phyloP scores from a whole-genome alignment of 2,113 vertebrate species.

The Myotis lucifugus region DNA sequence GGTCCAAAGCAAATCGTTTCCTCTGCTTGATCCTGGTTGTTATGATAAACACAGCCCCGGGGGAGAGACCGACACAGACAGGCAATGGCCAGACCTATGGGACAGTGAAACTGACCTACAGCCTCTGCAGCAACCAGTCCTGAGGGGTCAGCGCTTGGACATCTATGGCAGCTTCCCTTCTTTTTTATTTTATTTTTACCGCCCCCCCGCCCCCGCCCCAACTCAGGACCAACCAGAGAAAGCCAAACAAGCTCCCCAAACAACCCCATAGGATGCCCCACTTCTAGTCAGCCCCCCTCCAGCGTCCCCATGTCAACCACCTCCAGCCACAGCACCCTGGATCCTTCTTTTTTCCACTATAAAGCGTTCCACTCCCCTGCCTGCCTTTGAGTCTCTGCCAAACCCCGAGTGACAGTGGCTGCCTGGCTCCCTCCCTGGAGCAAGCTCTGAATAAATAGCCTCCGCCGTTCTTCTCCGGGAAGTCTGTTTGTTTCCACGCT shows the following conservation, averaged over 20 bases:
- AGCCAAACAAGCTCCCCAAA: not conserved
- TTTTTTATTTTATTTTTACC: not conserved
- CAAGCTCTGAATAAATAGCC: not conserved
- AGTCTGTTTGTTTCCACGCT: constrained; percentile 49
- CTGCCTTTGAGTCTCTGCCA: constrained; percentile 3
- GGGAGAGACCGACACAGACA: not conserved
- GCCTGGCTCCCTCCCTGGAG: not conserved
- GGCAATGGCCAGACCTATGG: not conserved
- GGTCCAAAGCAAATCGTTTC: not conserved
- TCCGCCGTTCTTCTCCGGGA: not conserved
- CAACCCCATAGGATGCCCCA: not conserved
- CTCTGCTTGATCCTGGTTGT: constrained; percentile 33
- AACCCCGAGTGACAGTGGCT: not conserved
- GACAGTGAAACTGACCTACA: not conserved
- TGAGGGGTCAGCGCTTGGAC: not conserved
- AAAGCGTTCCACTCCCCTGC: not conserved
- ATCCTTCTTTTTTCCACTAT: not conserved
- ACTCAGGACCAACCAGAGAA: not conserved
- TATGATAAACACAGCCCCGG: not conserved
- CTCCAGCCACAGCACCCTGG: not conserved
- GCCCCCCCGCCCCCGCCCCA: fast-evolving
- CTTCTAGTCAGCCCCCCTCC: not conserved
- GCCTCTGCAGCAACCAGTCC: not conserved
- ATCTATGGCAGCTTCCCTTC: not conserved
- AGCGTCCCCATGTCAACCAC: not conserved